These are phyloP conservation scores for Ceraclea dissimilis DNA, from an alignment of 2,888 invertebrate species.

Conservation along the genomic window DNA sequence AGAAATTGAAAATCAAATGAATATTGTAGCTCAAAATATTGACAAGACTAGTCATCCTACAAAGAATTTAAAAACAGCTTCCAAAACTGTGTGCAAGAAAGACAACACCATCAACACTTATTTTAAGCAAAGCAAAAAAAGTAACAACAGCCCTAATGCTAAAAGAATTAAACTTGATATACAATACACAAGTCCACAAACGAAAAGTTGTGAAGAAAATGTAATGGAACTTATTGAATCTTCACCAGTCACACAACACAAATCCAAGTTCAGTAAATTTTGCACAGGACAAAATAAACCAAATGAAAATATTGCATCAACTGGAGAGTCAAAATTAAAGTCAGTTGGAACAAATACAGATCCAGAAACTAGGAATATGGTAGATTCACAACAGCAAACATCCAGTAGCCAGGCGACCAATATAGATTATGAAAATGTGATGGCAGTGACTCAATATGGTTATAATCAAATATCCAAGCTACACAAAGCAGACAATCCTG, in stretches of 20 bases:
- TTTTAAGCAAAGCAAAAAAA: not conserved
- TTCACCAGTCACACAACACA: not conserved
- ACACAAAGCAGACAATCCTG: no score
- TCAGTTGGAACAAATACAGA: not conserved
- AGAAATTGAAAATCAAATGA: no score
- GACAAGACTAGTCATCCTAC: not conserved
- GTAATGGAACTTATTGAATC: not conserved
- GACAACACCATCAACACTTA: not conserved
- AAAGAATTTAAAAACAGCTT: not conserved
- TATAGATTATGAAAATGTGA: no score
- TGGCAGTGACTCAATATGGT: no score
- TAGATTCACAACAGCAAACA: not conserved
- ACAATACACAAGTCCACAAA: not conserved
- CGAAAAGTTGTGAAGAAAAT: not conserved
- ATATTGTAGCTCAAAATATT: not conserved
- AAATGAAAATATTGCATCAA: not conserved
- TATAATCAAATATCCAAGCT: no score
- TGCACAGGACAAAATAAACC: not conserved
- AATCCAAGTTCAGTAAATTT: not conserved
- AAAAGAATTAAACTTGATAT: not conserved
- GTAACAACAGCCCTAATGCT: not conserved
- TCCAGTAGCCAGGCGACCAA: no score
- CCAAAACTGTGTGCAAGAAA: not conserved
- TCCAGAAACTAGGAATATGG: not conserved
- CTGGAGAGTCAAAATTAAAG: not conserved